Percentiles rank a stretch among this genome's conserved stretches.
Conservation (phyloP, 2,797 vertebrate species). For the Rhabdophis nuchalis region DNA sequence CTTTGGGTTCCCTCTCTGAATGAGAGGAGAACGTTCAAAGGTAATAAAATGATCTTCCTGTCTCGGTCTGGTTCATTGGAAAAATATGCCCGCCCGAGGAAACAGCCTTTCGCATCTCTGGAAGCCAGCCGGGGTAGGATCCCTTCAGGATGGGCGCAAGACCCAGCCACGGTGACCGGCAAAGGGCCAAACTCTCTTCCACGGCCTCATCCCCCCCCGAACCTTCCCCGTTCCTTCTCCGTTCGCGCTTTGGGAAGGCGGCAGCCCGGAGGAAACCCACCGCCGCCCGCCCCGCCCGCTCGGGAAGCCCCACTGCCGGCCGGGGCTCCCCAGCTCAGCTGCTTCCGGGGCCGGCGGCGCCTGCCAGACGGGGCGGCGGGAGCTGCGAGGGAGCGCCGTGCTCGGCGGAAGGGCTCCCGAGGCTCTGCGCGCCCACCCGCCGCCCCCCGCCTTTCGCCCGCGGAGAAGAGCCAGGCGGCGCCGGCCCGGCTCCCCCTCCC, state of each 20-base stretch:
- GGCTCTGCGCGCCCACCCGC: too few relatives aligned
- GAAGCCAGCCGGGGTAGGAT: neutral
- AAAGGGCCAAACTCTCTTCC: neutral
- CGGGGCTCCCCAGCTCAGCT: too few relatives aligned
- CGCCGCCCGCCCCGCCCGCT: too few relatives aligned
- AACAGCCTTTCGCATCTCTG: neutral
- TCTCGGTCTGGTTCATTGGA: neutral
- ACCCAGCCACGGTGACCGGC: neutral
- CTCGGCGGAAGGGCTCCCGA: neutral
- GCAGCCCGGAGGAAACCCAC: neutral
- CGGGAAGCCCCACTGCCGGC: neutral
- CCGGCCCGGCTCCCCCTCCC: too few relatives aligned
- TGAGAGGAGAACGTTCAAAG: neutral
- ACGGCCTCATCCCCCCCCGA: neutral
- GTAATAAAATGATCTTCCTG: neutral
- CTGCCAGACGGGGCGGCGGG: too few relatives aligned
- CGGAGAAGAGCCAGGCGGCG: neutral
- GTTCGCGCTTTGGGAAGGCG: neutral
- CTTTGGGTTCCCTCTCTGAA: neutral
- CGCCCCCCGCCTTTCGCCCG: neutral
- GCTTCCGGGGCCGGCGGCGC: too few relatives aligned
- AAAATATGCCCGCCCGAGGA: too few relatives aligned
- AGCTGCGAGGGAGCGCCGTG: too few relatives aligned
- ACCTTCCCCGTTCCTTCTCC: neutral
- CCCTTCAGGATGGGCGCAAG: neutral